Evolutionary conservation across 2,888 invertebrate species (phyloP), one percentile per base, ranked within the genome.

Genomic region (Nomada fucata): DNA sequence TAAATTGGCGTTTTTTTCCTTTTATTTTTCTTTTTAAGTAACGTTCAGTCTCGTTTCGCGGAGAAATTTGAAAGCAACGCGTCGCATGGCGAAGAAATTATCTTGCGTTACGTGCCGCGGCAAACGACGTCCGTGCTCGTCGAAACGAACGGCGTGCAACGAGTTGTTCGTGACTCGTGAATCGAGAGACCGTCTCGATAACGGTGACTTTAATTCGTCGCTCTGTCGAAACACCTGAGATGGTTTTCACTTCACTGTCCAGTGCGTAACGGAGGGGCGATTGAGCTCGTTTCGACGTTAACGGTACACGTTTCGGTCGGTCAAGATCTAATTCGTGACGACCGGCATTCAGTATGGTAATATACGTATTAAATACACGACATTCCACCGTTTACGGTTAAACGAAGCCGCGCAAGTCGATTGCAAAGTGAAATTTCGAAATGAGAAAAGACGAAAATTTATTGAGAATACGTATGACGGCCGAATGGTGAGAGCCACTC

Each of bases 181-280:
- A 64, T 73, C 63, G 60, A 57, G 64, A 68, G 29, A 50, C 26
- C 29, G 23, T 55, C 9, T 29, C 76, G 76, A 82, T 82, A 82
- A 81, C 81, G 82, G 73, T 70, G 64, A 72, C 75, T 83, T 69
- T 76, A 83, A 83, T 76, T 78, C 64, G 52, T 63, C 57, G 26
- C 67, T 65, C 36, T 47, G 53, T 9, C 69, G 52, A 59, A 71
- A 42, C 59, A 57, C 42, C 23, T 50, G 52, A 26, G 52, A 65
- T 77, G 15, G 71, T 79, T 86, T 87, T 85, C 85, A 76, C 84
- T 42, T 78, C 29, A 44, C n/a, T 50, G 50, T 15, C 42, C 70
- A 18, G 59, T 23, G 20, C 50, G 23, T 79, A 76, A 69, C 63
- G 72, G 64, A 44, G 52, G 9, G n/a, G 2, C 69, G 59, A 72